Evolutionary conservation across 1,140 invertebrate genomes (phyloP), one percentile per base, ranked within the genome.

Genomic region (Bursaphelenchus mucronatus): DNA sequence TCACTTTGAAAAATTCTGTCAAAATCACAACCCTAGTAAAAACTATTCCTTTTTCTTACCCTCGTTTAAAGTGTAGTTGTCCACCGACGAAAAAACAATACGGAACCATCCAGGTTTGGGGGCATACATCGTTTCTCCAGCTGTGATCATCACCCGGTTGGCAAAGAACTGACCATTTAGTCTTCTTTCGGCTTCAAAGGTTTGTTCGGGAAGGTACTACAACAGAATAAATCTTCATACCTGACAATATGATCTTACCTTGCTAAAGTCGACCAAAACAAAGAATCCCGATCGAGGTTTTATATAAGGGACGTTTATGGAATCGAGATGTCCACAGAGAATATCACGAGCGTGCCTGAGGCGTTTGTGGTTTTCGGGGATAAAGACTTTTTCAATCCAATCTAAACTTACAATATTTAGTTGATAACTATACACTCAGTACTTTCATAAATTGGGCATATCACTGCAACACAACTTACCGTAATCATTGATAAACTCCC

Each of bases 311-410:
- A 73, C 63, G 30, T 47, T 17, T 13, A 63, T 10, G 13, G 7
- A 43, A 30, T 70, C 51, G n/a, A 72, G 50, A 21, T 41, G 46
- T 17, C 9, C 13, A 40, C 73, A 8, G 10, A 73, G 19, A 19
- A 49, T 51, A 43, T 72, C 70, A 39, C 71, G 57, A 39, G 71
- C 52, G 40, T 19, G 41, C 40, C 52, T 55, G 17, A 72, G 47
- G n/a, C 70, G 65, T 44, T 61, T 41, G 51, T 76, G 59, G 61
- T 74, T 72, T 61, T 75, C 71, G 13, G 71, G 71, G 11, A 72
- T 7, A 58, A 75, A 72, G 13, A 65, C 51, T 13, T 71, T 70
- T 49, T 70, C 46, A 11, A 72, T 43, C 70, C 70, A 72, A 49
- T 72, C 70, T 72, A 50, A 50, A 65, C 5, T 15, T 17, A 13